Base-by-base conservation (phyloP, 2,888 invertebrate species). In the Idaea biselata region DNA sequence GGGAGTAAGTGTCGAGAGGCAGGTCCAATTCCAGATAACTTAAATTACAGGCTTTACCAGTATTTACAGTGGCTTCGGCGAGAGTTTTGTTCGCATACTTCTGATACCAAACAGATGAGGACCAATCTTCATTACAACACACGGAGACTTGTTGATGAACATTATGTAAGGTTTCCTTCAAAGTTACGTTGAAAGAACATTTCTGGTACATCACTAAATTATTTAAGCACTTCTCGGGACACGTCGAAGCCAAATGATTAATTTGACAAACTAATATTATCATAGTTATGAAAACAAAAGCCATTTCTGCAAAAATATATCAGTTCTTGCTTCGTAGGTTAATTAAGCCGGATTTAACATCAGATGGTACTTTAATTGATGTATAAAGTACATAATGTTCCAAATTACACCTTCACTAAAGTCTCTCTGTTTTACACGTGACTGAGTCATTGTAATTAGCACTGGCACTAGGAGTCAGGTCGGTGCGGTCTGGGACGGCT, bases 331-430 rank as follows among this genome's bases (percentile, higher is more conserved):
- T 69, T 62, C 63, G 70, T 72, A 70, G 63, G 63, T 25, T 25
- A 69, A 76, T 84, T 87, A 89, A 69, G 86, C 87, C 66, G 89
- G 89, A 80, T 88, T 89, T 71, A 88, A 84, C 78, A 86, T 82
- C 75, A 87, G 80, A 75, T 84, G 75, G 68, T 81, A 81, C 73
- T 81, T 82, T 68, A 83, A 73, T 80, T 80, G 77, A 76, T 79
- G 78, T 74, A 79, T 74, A 73, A 75, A 74, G 76, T 77, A 79
- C 80, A 83, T 81, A 73, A 77, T 78, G 69, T 76, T 81, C 69
- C 73, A 72, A 75, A 77, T 79, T 77, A 84, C 83, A 78, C 76
- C 71, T 69, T 76, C 83, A 84, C 82, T 72, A 71, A 75, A 69
- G 69, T 80, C 71, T 73, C 68, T 73, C 68, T 77, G 75, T 73